Evolutionary conservation across 2,113 vertebrate genomes (phyloP), one percentile per base, ranked within the genome.

Genomic region (Oceanodroma tethys): DNA sequence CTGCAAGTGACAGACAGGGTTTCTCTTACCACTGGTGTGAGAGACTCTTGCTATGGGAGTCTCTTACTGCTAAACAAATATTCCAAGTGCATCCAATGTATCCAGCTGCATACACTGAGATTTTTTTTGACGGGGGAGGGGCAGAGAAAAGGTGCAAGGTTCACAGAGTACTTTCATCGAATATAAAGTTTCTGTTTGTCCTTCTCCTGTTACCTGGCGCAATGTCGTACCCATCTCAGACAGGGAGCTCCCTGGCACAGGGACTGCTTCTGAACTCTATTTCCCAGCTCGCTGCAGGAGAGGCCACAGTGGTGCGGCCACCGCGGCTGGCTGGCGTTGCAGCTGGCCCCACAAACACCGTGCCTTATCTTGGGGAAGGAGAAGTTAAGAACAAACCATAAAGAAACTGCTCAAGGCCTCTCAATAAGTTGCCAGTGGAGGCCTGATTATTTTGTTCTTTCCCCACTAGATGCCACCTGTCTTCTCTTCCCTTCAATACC

Each of bases 111-210:
- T n/a, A 55, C 9, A 3, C 21, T 6, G 29, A 11, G 3, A 7
- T 40, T 36, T 20, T 60, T 56, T 48, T 22, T 6, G 6, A 10
- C 0, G 0, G 13, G 11, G 20, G 9, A 42, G 13, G 11, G 19
- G 14, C 19, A 9, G 5, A 30, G 10, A 55, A 48, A 85, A 74
- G 10, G 10, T 32, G 30, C 40, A n/a, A 86, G 21, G 13, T 27
- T 76, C 11, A 17, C 34, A 0, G 16, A 48, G 38, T 27, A n/a
- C 6, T 70, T 68, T 40, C 40, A 4, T 34, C 3, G 6, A n/a
- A 40, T 55, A 73, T 9, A 13, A 75, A 50, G 14, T 22, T 81
- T 89, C 23, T 62, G 15, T 76, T 84, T 74, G 40, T 73, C 26
- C 76, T n/a, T 81, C 48, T 71, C 17, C 55, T 55, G 16, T 55